Evolutionary conservation across 2,797 vertebrate genomes (phyloP).

Genomic region (Iguana delicatissima): DNA sequence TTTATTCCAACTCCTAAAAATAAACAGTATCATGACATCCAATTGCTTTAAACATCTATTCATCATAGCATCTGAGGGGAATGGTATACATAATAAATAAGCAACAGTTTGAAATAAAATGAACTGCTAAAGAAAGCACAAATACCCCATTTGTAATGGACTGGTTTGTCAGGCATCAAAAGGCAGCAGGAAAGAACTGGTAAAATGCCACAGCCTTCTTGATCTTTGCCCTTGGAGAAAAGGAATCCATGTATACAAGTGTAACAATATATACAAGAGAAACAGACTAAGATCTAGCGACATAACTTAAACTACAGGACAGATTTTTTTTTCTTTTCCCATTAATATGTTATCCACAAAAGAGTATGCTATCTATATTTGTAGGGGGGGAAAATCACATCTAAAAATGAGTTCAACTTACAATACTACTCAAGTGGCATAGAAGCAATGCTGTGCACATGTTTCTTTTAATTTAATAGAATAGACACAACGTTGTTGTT

Average conservation of each 20-base stretch:
- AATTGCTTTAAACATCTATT: slow-evolving; percentile 60
- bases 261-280: slow-evolving; percentile 23
- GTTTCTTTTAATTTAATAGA: slow-evolving; percentile 66
- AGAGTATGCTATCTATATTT: slow-evolving; percentile 54
- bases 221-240: slow-evolving; percentile 71
- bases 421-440: slow-evolving; percentile 70
- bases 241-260: slow-evolving; percentile 67
- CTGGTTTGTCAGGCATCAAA: slow-evolving; percentile 60
- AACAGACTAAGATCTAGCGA: slow-evolving; percentile 67
- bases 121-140: slow-evolving; percentile 62
- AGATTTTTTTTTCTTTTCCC: slow-evolving; percentile 62
- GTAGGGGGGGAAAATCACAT: slow-evolving; percentile 66
- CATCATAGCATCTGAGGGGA: slow-evolving; percentile 46
- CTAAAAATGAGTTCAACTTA: slow-evolving; percentile 66
- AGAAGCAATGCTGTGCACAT: slow-evolving; percentile 69
- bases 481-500: background rate
- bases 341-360: slow-evolving; percentile 54
- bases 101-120: slow-evolving; percentile 67
- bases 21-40: slow-evolving; percentile 56
- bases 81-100: slow-evolving; percentile 61
- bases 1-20: slow-evolving; percentile 46
- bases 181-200: slow-evolving; percentile 64
- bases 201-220: slow-evolving; percentile 69
- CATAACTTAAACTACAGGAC: slow-evolving; percentile 59
- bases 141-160: slow-evolving; percentile 55